A percentile compares a stretch with the other conserved stretches of the same genome.
These are phyloP conservation scores for Pantala flavescens DNA, from an alignment of 1,140 invertebrate genomes.

Conservation along the genomic window DNA sequence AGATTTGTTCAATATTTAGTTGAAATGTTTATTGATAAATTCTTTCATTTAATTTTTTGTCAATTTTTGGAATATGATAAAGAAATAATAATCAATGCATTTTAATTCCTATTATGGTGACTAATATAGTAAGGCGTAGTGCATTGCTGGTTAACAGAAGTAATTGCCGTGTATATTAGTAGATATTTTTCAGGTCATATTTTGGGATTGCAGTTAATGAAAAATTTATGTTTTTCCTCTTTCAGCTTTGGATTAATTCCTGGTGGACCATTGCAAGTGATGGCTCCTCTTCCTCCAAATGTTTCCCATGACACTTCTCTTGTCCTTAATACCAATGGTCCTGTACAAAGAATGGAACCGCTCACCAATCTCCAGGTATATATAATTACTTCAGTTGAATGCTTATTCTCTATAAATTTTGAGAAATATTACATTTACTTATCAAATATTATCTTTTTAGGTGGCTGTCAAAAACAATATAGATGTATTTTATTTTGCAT, in stretches of 20 bases:
- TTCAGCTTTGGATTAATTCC: slow-evolving; percentile 86
- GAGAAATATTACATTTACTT: background rate
- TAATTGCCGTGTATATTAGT: too few species aligned
- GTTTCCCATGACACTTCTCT: slow-evolving; percentile 69
- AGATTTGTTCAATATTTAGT: background rate
- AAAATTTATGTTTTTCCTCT: too few species aligned
- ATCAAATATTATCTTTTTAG: slow-evolving; percentile 34
- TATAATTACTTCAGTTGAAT: too few species aligned
- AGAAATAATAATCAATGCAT: too few species aligned
- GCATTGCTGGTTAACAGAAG: too few species aligned
- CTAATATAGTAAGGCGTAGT: too few species aligned
- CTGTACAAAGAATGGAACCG: slow-evolving; percentile 94
- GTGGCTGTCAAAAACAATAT: slow-evolving; percentile 99
- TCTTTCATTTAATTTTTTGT: too few species aligned
- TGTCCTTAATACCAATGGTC: slow-evolving; percentile 70
- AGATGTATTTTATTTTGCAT: slow-evolving; percentile 97
- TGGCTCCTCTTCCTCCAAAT: slow-evolving; percentile 71
- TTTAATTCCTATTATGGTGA: too few species aligned
- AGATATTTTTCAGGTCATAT: too few species aligned
- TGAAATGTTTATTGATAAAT: too few species aligned
- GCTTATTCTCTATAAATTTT: background rate
- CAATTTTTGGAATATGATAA: too few species aligned
- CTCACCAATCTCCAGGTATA: slow-evolving; percentile 86
- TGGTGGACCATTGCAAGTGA: slow-evolving; percentile 65
- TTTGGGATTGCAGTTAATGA: too few species aligned